These are phyloP conservation scores for Alces alces DNA, from an alignment of 2,113 vertebrate species.

Conservation along the genomic window DNA sequence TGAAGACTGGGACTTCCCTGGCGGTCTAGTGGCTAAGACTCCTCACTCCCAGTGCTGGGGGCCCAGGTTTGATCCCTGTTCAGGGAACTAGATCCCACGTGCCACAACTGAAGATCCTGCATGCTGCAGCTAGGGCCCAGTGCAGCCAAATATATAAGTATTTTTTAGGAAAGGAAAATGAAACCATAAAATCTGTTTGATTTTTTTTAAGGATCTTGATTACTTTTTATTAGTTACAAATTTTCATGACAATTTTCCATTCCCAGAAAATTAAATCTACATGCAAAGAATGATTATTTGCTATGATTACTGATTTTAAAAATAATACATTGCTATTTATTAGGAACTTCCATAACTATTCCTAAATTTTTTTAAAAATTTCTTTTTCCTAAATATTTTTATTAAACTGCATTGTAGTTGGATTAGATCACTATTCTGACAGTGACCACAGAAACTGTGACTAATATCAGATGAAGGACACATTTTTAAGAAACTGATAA, in stretches of 20 bases:
- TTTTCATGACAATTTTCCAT: background rate
- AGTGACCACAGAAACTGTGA: background rate
- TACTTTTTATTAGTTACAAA: slow-evolving; percentile 4
- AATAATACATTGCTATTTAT: background rate
- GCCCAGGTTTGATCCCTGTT: background rate
- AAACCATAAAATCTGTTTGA: background rate
- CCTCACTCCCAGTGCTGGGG: background rate
- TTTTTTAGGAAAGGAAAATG: background rate
- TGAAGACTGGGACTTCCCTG: background rate
- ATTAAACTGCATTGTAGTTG: background rate
- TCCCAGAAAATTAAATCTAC: background rate
- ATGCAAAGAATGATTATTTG: background rate
- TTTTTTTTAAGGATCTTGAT: background rate
- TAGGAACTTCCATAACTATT: background rate
- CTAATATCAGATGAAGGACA: background rate
- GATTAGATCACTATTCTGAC: background rate
- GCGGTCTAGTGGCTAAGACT: background rate
- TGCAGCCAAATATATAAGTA: background rate
- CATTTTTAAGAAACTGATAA: background rate
- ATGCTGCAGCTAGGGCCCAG: background rate
- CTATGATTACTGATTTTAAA: background rate
- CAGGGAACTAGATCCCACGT: background rate
- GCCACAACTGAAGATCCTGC: background rate
- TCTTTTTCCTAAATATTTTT: background rate
- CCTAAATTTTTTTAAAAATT: background rate